phyloP scores from a whole-genome alignment of 2,113 vertebrate genomes.

The Caretta caretta region DNA sequence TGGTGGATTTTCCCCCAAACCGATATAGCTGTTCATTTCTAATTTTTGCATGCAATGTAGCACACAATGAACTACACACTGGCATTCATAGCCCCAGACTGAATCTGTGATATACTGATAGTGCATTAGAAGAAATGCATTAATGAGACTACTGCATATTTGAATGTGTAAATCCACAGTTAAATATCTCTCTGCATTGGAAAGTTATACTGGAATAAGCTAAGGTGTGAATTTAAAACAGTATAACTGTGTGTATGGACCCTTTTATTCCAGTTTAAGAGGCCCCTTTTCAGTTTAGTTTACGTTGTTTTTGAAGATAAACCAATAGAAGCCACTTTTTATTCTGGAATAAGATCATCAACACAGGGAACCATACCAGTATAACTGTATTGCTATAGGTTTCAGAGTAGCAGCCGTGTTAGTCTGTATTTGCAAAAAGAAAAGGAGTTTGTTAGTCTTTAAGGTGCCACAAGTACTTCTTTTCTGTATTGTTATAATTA shows the following conservation, averaged over 20 bases:
- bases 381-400: background rate
- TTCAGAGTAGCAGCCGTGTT: too few species aligned
- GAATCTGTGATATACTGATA: background rate
- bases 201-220: background rate
- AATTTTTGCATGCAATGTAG: background rate
- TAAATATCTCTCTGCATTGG: background rate
- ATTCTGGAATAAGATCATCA: background rate
- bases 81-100: background rate
- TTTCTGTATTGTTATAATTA: background rate
- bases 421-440: too few species aligned
- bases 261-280: background rate
- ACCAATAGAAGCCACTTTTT: background rate
- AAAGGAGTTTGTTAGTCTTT: too few species aligned
- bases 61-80: background rate
- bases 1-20: background rate
- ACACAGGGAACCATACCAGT: background rate
- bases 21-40: background rate
- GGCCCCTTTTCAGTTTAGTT: background rate
- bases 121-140: background rate
- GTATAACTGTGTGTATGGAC: background rate
- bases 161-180: background rate
- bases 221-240: background rate
- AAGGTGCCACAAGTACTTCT: too few species aligned
- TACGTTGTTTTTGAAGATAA: background rate
- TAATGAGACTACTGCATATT: background rate